Base-by-base conservation (phyloP, 2,113 vertebrate genomes). In the Rissa tridactyla region DNA sequence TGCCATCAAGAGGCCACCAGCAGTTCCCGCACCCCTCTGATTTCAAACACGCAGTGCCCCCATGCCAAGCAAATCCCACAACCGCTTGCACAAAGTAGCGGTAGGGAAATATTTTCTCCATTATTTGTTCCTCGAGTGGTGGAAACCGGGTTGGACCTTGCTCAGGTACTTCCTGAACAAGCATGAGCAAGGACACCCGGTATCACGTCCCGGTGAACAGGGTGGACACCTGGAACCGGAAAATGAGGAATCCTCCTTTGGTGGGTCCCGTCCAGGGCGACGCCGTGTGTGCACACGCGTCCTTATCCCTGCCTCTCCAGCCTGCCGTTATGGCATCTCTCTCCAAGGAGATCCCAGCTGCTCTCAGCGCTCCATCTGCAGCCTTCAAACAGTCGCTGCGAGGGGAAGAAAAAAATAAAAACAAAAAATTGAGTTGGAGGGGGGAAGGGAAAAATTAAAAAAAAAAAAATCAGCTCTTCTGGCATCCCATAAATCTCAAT, bases 401-500 rank as follows among this genome's bases (percentile, higher is more conserved):
- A 65, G 54, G 21, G 51, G 55, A 14, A 26, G 55, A 14, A 26
- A 14, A 36, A 38, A 17, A 40, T 13, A 21, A 47, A 76, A 89
- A 47, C 11, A 70, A 88, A 88, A 83, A 51, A 82, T 3, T 4
- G 17, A 66, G 54, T 62, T 91, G 1, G 13, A 42, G 27, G 38
- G 7, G 11, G 32, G 7, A 40, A 44, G 22, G 64, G 22, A 18
- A 60, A 69, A 65, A 38, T 5, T 25, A 10, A 0, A 82, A 13
- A 68, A 36, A 30, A 22, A 49, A 52, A 55, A 16, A 42, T 26
- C 66, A 32, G 72, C 62, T 84, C 32, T 85, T 80, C 60, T 93
- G 88, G 85, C 83, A 86, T 84, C 79, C 84, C 86, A 72, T 97
- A 97, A 95, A 98, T 97, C 96, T 96, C 94, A 78, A 83, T 97